Percentiles rank a stretch among this genome's conserved stretches.
Evolutionary conservation across 30 jellyfish, hydroid and myxozoan species (phyloP).

Genomic region (Clytia hemisphaerica): DNA sequence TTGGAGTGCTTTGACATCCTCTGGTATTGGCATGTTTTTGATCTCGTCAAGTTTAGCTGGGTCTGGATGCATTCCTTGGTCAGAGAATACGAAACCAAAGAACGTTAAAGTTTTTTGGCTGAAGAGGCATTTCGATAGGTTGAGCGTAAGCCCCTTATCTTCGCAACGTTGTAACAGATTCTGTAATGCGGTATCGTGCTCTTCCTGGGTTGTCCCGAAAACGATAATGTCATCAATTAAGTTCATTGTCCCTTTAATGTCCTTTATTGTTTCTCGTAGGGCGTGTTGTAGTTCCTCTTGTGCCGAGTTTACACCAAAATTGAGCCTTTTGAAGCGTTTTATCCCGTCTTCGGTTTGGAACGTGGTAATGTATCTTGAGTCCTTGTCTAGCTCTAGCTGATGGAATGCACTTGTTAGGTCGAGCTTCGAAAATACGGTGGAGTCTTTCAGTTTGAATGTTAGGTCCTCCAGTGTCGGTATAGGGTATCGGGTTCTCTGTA

Average conservation of each 20-base stretch:
- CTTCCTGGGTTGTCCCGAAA: neutral
- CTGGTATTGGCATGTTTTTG: slow-evolving; percentile 11
- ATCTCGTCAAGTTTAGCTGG: slow-evolving; percentile 31
- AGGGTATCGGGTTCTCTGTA: slow-evolving; percentile 12
- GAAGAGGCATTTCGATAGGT: slow-evolving; percentile 34
- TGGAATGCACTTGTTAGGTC: slow-evolving; percentile 22
- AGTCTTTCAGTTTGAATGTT: slow-evolving; percentile 1
- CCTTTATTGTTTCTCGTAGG: neutral
- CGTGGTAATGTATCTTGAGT: slow-evolving; percentile 25
- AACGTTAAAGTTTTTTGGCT: slow-evolving; percentile 23
- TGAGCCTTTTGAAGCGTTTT: neutral
- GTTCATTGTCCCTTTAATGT: neutral
- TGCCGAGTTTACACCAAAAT: slow-evolving; percentile 9
- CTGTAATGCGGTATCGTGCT: neutral
- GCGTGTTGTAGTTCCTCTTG: slow-evolving; percentile 2
- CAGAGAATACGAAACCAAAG: slow-evolving; percentile 9
- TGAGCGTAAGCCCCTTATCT: slow-evolving; percentile 27
- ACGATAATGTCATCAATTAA: slow-evolving; percentile 7
- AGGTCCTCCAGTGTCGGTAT: slow-evolving; percentile 34
- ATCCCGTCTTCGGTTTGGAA: slow-evolving; percentile 4
- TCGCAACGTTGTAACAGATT: slow-evolving; percentile 12
- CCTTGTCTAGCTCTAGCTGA: slow-evolving; percentile 21
- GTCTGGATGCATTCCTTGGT: slow-evolving; percentile 42
- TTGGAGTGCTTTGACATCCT: slow-evolving; percentile 22
- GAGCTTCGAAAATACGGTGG: slow-evolving; percentile 20